phyloP scores from a whole-genome alignment of 2,797 vertebrate species.

The Staurois parvus region DNA sequence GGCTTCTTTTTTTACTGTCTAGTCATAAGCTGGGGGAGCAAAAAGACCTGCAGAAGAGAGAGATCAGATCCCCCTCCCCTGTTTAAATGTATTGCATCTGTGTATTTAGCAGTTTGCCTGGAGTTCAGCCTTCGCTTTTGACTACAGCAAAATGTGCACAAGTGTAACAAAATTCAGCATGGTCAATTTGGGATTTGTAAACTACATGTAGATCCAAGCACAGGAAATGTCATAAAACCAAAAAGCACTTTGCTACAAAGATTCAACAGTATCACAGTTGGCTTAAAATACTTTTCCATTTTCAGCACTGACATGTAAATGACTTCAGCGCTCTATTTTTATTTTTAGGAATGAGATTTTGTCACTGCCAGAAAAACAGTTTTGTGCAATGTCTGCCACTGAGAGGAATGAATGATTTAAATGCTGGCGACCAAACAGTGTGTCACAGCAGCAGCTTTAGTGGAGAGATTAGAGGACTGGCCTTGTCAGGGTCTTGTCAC shows the following conservation, averaged over 20 bases:
- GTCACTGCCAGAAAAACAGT: conserved; percentile 12
- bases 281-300: conserved; percentile 28
- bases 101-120: too few species aligned
- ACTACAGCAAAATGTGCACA: too few species aligned
- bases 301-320: conserved; percentile 19
- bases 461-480: conserved; percentile 42
- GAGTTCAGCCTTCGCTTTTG: too few species aligned
- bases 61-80: too few species aligned
- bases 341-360: conserved; percentile 20
- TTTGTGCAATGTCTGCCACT: conserved; percentile 19
- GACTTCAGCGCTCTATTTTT: conserved; percentile 21
- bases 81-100: too few species aligned
- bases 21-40: too few species aligned
- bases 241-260: neutral
- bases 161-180: too few species aligned
- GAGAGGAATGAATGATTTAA: conserved; percentile 28
- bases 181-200: too few species aligned
- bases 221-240: neutral
- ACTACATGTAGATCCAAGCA: neutral
- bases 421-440: conserved; percentile 23
- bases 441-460: conserved; percentile 18
- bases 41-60: too few species aligned
- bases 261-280: neutral
- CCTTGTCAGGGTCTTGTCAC: conserved; percentile 47
- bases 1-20: too few species aligned